Percentiles rank a stretch among this genome's conserved stretches.
phyloP scores from a whole-genome alignment of 2,888 invertebrate genomes.

The Willowsia nigromaculata region DNA sequence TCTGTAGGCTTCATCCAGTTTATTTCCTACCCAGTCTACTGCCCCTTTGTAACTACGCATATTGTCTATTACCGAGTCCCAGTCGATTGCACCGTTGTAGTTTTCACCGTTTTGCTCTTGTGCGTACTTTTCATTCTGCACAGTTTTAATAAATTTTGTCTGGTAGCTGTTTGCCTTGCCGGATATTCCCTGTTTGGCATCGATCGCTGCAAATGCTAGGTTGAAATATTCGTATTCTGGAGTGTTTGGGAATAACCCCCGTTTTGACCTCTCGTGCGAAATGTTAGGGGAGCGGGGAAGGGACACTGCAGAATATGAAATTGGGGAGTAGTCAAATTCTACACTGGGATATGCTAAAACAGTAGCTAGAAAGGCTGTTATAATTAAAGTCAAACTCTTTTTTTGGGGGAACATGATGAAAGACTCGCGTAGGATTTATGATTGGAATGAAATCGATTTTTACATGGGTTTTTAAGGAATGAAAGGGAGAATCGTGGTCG shows the following conservation, averaged over 20 bases:
- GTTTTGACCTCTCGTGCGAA: neutral
- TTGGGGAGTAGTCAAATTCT: no score
- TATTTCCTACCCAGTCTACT: neutral
- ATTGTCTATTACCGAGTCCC: no score
- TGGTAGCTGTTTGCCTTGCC: neutral
- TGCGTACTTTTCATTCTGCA: neutral
- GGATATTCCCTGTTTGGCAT: neutral
- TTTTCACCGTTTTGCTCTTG: neutral
- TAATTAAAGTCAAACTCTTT: no score
- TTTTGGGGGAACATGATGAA: no score
- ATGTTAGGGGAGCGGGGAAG: neutral
- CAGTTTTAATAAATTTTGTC: neutral
- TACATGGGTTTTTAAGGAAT: no score
- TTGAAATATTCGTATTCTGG: slow-evolving; percentile 6
- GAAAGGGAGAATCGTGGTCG: no score
- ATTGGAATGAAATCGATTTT: no score
- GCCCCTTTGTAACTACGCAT: neutral
- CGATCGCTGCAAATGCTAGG: neutral
- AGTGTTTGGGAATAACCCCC: neutral
- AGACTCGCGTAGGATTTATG: no score
- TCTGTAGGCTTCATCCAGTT: neutral
- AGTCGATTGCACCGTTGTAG: neutral
- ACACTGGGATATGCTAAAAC: no score
- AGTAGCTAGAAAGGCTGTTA: no score
- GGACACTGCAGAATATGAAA: no score